These are phyloP conservation scores for Noturus placidus DNA, from an alignment of 2,113 vertebrate genomes.

Conservation along the genomic window DNA sequence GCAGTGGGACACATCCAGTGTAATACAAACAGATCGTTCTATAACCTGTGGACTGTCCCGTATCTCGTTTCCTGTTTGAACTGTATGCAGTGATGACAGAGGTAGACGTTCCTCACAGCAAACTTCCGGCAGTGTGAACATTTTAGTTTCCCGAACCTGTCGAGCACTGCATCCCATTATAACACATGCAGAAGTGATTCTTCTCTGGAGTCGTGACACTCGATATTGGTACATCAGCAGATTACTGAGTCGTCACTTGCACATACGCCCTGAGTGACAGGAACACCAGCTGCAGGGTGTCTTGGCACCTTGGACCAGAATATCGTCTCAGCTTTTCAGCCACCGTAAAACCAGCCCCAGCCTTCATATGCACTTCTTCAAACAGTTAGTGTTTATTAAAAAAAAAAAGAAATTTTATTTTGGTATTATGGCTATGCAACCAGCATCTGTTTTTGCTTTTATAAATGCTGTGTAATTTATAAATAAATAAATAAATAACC, in stretches of 20 bases:
- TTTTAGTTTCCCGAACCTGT: not conserved
- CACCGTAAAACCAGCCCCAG: constrained; percentile 18
- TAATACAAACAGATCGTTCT: not conserved
- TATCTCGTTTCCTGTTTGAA: not conserved
- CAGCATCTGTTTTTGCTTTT: constrained; percentile 48
- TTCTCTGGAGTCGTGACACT: constrained; percentile 28
- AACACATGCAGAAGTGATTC: constrained; percentile 35
- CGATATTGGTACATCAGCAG: constrained; percentile 62
- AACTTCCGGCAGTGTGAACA: not conserved
- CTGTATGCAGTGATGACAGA: not conserved
- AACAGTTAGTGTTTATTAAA: constrained; percentile 17
- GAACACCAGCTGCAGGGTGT: constrained; percentile 65
- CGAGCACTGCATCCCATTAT: not conserved
- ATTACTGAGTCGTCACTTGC: constrained; percentile 61
- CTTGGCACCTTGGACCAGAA: constrained; percentile 59
- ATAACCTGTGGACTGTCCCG: not conserved
- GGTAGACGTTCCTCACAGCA: constrained; percentile 17
- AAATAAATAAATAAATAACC: constrained; percentile 59
- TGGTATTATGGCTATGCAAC: constrained; percentile 27
- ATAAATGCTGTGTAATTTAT: constrained; percentile 60
- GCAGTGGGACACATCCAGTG: not conserved
- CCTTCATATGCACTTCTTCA: constrained; percentile 36
- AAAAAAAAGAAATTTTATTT: too few species aligned
- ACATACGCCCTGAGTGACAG: constrained; percentile 64
- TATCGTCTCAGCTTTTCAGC: constrained; percentile 58